A percentile compares a stretch with the other conserved stretches of the same genome.
Conservation (phyloP, 2,797 vertebrate species). For the Chaetophractus vellerosus region DNA sequence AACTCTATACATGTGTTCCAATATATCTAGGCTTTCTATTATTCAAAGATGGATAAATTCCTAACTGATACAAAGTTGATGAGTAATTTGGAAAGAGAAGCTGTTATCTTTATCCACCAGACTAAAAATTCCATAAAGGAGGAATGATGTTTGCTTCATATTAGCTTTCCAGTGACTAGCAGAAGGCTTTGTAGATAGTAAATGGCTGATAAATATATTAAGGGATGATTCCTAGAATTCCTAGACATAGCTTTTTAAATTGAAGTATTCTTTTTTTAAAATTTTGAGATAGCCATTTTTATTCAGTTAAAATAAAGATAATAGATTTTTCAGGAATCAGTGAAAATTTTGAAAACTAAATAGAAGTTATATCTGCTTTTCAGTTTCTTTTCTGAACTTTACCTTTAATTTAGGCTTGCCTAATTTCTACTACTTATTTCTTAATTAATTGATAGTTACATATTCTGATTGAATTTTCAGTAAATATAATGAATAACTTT, state of each 20-base stretch:
- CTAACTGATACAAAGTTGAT: neutral
- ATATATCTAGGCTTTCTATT: neutral
- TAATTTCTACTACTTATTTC: neutral
- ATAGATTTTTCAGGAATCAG: neutral
- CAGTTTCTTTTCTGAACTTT: neutral
- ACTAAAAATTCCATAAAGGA: neutral
- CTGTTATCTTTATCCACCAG: neutral
- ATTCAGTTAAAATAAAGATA: neutral
- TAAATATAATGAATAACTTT: neutral
- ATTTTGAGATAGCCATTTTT: neutral
- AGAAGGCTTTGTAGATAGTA: neutral
- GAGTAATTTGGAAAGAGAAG: neutral
- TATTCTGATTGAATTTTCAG: neutral
- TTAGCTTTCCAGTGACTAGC: neutral
- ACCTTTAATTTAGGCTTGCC: neutral
- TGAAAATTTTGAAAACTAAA: neutral
- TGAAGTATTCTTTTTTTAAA: neutral
- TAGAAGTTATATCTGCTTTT: neutral
- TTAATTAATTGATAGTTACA: neutral
- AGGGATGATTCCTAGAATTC: neutral
- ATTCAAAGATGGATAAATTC: slow-evolving; percentile 1
- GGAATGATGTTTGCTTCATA: neutral
- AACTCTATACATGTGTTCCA: neutral
- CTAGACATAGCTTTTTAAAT: slow-evolving; percentile 14
- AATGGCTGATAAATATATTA: neutral